Conservation (phyloP, 1,140 invertebrate genomes). For the Drosophila willistoni region DNA sequence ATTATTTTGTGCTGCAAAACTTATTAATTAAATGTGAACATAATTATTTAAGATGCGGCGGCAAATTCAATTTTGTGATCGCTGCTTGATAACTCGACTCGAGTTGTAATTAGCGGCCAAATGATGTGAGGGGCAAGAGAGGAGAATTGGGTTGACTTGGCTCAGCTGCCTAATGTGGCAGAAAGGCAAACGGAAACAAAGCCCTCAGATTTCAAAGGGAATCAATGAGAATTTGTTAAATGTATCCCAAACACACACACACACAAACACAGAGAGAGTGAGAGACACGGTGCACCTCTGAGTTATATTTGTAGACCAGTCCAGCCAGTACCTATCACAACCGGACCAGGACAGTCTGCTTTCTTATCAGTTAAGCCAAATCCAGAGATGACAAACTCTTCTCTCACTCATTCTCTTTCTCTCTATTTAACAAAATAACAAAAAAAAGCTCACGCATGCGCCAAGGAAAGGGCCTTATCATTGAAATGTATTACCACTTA, state of each 20-base stretch:
- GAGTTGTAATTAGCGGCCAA: slow-evolving; percentile 20
- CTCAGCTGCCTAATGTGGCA: slow-evolving; percentile 66
- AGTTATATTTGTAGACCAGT: slow-evolving; percentile 7
- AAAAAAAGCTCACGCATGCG: slow-evolving; percentile 67
- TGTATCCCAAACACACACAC: slow-evolving; percentile 20
- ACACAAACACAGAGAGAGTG: neutral
- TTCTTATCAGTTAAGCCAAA: slow-evolving; percentile 66
- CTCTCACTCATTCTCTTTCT: neutral
- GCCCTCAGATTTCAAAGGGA: slow-evolving; percentile 60
- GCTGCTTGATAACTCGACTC: slow-evolving; percentile 33
- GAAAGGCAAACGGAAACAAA: slow-evolving; percentile 59
- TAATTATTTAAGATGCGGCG: slow-evolving; percentile 65
- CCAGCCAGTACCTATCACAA: slow-evolving; percentile 21
- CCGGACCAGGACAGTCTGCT: slow-evolving; percentile 30
- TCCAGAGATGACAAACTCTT: slow-evolving; percentile 10
- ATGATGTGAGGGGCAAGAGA: neutral
- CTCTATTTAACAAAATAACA: neutral
- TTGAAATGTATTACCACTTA: slow-evolving; percentile 34
- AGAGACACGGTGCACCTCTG: slow-evolving; percentile 33
- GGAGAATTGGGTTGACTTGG: neutral
- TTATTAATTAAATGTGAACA: slow-evolving; percentile 74
- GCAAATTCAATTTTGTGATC: slow-evolving; percentile 71
- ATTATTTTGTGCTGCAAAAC: slow-evolving; percentile 44
- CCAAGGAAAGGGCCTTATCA: slow-evolving; percentile 45
- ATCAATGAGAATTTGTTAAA: slow-evolving; percentile 80